phyloP scores from a whole-genome alignment of 2,113 vertebrate species.

The Leptosomus discolor region DNA sequence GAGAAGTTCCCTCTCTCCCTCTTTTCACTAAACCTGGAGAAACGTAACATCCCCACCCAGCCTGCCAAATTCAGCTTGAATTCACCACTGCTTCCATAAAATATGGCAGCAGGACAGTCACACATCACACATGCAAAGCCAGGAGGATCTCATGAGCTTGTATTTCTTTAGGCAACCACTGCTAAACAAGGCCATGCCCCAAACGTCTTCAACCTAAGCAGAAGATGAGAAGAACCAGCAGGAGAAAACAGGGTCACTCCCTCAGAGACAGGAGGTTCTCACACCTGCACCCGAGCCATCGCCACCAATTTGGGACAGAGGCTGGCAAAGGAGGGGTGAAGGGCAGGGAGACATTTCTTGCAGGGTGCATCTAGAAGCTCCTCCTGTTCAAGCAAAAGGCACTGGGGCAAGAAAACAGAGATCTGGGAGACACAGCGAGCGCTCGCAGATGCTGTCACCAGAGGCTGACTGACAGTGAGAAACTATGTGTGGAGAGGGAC shows the following conservation, averaged over 20 bases:
- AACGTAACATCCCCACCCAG: background rate
- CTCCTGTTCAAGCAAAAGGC: background rate
- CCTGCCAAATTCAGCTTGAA: background rate
- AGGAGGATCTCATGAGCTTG: background rate
- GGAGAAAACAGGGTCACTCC: background rate
- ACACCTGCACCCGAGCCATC: fast-evolving
- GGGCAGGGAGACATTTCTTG: background rate
- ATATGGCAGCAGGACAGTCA: background rate
- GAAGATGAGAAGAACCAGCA: background rate
- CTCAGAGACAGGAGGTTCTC: background rate
- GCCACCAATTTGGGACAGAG: background rate
- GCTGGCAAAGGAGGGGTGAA: background rate
- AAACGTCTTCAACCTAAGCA: background rate
- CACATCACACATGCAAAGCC: background rate
- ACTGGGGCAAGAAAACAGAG: background rate
- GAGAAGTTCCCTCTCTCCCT: background rate
- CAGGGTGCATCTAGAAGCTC: background rate
- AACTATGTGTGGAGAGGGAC: background rate
- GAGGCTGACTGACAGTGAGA: conserved; percentile 9
- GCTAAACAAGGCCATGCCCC: background rate
- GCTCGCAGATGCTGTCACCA: background rate
- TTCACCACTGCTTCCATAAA: background rate
- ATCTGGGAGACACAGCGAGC: background rate
- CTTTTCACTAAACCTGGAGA: background rate
- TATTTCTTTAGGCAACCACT: background rate